phyloP scores from a whole-genome alignment of 2,797 vertebrate species.

The Melanotaenia nigrans region DNA sequence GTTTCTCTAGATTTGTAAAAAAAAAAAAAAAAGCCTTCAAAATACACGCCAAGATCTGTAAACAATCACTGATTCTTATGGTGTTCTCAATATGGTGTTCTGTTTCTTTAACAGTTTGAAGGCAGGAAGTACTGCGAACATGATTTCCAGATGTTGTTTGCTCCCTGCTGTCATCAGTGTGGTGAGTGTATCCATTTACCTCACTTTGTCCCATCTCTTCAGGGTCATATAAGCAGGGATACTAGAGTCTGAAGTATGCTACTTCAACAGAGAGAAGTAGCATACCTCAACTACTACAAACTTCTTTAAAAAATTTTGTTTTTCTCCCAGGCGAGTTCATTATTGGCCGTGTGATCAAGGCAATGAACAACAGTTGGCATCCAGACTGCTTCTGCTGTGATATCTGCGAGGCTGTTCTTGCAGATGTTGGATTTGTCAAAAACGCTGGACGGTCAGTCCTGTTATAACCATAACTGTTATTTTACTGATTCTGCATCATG shows the following conservation, averaged over 20 bases:
- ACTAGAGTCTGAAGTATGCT: too few species aligned
- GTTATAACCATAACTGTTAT: background rate
- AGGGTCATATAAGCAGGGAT: background rate
- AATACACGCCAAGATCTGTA: background rate
- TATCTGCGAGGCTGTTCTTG: conserved; percentile 91
- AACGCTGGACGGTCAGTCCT: conserved; percentile 93
- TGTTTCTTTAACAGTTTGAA: conserved; percentile 87
- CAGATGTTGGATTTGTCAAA: conserved; percentile 98
- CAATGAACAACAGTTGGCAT: conserved; percentile 99
- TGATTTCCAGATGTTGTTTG: conserved; percentile 99
- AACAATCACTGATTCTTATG: background rate
- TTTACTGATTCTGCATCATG: background rate
- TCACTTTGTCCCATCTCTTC: background rate
- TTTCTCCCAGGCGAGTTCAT: conserved; percentile 92
- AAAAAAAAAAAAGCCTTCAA: background rate
- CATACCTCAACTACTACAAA: background rate
- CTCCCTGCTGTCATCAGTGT: conserved; percentile 98
- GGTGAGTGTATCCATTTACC: conserved; percentile 83
- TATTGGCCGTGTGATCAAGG: conserved; percentile 98
- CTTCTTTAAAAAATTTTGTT: conserved; percentile 2
- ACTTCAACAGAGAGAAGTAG: too few species aligned
- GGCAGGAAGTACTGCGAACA: conserved; percentile 99
- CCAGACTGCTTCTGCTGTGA: conserved; percentile 97
- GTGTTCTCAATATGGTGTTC: background rate
- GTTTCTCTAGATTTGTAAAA: too few species aligned